phyloP scores from a whole-genome alignment of 2,888 invertebrate species.

The Harpalus rufipes region DNA sequence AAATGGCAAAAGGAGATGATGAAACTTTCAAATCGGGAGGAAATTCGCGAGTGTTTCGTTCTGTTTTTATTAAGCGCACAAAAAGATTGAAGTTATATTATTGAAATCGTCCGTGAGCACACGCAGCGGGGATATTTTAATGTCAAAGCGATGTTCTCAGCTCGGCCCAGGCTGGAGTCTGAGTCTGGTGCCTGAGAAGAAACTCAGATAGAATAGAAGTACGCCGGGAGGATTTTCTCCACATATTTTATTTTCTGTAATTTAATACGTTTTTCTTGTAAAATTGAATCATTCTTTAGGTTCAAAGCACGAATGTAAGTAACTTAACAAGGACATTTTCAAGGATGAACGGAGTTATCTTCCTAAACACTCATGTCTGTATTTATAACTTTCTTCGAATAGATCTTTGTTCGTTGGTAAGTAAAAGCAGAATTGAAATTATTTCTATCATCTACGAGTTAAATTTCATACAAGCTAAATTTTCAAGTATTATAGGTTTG shows the following conservation, averaged over 20 bases:
- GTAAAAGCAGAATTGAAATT: background rate
- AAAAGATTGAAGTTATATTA: conserved; percentile 62
- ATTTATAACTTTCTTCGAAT: background rate
- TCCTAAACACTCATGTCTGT: background rate
- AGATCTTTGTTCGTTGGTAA: background rate
- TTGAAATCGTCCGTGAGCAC: conserved; percentile 53
- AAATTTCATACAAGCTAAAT: too few relatives aligned
- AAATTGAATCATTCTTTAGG: conserved; percentile 21
- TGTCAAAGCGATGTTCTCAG: conserved; percentile 43
- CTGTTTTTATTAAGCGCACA: conserved; percentile 57
- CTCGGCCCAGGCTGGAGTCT: conserved; percentile 9
- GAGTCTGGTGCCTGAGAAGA: conserved; percentile 2
- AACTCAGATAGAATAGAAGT: conserved; percentile 15
- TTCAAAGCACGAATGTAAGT: conserved; percentile 15
- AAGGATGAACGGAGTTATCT: background rate
- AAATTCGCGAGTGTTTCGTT: conserved; percentile 52
- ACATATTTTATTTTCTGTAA: conserved; percentile 48
- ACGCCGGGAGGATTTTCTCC: conserved; percentile 32
- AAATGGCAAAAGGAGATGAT: conserved; percentile 58
- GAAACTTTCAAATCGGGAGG: conserved; percentile 58
- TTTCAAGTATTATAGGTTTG: too few relatives aligned
- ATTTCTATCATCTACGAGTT: background rate
- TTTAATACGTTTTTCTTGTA: conserved; percentile 48
- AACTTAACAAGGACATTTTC: conserved; percentile 4
- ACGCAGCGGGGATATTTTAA: conserved; percentile 54